Base-by-base conservation (phyloP, 2,888 invertebrate genomes). In the Sepiola atlantica region DNA sequence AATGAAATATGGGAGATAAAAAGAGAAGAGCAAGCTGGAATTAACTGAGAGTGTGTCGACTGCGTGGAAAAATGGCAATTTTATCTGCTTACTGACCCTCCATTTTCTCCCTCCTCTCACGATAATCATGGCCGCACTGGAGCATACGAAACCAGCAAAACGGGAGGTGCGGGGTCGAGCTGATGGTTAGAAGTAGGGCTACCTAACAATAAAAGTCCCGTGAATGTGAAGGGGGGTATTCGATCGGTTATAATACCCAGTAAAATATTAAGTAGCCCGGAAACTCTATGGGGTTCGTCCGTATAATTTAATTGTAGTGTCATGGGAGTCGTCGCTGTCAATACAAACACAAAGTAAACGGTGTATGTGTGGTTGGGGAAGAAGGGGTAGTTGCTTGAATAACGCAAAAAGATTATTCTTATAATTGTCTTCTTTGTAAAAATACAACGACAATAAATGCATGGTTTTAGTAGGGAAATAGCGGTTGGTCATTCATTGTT, bases 231-330 rank as follows among this genome's bases (percentile, higher is more conserved):
- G 77, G n/a, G 77, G 77, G n/a, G n/a, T n/a, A 77, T 32, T 77
- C 77, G n/a, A 77, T 32, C n/a, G 77, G 77, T 0, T 77, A 77
- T 77, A 77, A 77, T 77, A 77, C 77, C 77, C 32, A n/a, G 77
- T 77, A 77, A 77, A 77, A 77, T 77, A 77, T 77, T 77, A 32
- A 77, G 77, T 77, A 77, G 77, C n/a, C 77, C 77, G 77, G 77
- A 77, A 77, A 77, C 77, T n/a, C 77, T n/a, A 77, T n/a, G n/a
- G 77, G 77, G n/a, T 77, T 32, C 3, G 16, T 14, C 77, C 77
- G 77, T 77, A 77, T 77, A 77, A 77, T 77, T 32, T 77, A 77
- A 77, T 77, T 32, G n/a, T 32, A n/a, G 77, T 77, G n/a, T n/a
- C 77, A 77, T n/a, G 77, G 77, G 77, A 77, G n/a, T 77, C 3